A percentile compares a stretch with the other conserved stretches of the same genome.
Conservation (phyloP, 2,113 vertebrate genomes). For the Zeus faber region DNA sequence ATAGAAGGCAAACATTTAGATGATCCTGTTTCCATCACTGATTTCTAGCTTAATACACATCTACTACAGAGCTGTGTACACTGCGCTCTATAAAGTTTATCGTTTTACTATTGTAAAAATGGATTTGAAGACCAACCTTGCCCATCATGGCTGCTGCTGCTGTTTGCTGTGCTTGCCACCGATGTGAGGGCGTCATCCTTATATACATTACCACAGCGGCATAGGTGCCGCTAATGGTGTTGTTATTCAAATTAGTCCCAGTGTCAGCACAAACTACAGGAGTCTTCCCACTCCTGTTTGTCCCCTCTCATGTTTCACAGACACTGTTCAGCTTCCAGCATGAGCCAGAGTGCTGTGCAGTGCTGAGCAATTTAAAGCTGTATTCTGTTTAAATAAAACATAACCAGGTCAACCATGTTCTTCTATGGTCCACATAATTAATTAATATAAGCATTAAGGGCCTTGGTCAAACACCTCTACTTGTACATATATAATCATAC, state of each 20-base stretch:
- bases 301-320: slow-evolving; percentile 15
- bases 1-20: background rate
- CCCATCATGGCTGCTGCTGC: slow-evolving; percentile 48
- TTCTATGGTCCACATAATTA: no score
- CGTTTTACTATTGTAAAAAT: background rate
- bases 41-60: background rate
- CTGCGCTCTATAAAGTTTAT: background rate
- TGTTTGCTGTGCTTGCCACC: slow-evolving; percentile 9
- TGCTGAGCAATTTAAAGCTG: slow-evolving; percentile 38
- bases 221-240: slow-evolving; percentile 23
- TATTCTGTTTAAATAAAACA: no score
- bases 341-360: slow-evolving; percentile 30
- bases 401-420: background rate
- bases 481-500: background rate
- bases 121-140: slow-evolving; percentile 48
- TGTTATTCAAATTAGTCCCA: slow-evolving; percentile 56
- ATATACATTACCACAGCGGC: slow-evolving; percentile 35
- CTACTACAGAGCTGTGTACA: background rate
- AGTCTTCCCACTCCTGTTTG: slow-evolving; percentile 44
- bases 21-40: background rate
- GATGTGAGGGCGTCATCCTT: slow-evolving; percentile 24
- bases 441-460: no score
- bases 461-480: background rate
- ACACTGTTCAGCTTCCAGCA: slow-evolving; percentile 52
- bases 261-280: slow-evolving; percentile 65